A percentile compares a stretch with the other conserved stretches of the same genome.
phyloP scores from a whole-genome alignment of 92 coral and sea anemone species.

The Siderastrea radians region DNA sequence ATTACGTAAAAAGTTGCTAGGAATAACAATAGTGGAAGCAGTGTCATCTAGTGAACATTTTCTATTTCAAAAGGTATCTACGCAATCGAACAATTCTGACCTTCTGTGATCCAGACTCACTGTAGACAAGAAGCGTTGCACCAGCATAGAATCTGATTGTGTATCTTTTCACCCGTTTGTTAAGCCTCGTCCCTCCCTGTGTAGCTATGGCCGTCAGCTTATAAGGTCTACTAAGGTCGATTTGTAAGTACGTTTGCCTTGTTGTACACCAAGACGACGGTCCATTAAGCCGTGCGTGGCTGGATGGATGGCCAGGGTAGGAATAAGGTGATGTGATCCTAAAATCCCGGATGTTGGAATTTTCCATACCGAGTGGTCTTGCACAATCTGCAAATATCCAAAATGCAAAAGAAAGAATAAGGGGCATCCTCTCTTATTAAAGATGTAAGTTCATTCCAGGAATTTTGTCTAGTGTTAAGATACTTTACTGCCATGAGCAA shows the following conservation, averaged over 20 bases:
- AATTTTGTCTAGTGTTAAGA: no score
- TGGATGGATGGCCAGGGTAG: background rate
- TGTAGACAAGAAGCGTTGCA: slow-evolving; percentile 34
- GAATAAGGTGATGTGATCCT: slow-evolving; percentile 35
- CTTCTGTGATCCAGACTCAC: slow-evolving; percentile 22
- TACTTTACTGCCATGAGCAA: no score
- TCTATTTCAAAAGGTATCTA: no score
- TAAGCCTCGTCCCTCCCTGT: slow-evolving; percentile 53
- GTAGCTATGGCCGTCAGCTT: slow-evolving; percentile 54
- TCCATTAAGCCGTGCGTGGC: slow-evolving; percentile 42
- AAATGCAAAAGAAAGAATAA: no score
- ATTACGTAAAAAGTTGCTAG: no score
- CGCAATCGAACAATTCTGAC: background rate
- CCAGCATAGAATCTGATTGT: slow-evolving; percentile 45
- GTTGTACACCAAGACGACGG: slow-evolving; percentile 52
- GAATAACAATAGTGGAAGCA: background rate
- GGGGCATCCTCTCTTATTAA: no score
- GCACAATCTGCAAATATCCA: no score
- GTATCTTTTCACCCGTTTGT: slow-evolving; percentile 49
- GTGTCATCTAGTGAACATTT: background rate
- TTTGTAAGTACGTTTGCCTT: slow-evolving; percentile 26
- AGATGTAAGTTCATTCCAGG: no score
- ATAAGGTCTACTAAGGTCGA: slow-evolving; percentile 48
- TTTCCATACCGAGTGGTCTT: slow-evolving; percentile 52
- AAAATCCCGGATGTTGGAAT: slow-evolving; percentile 9